Conservation (phyloP, 1,140 invertebrate genomes). For the Lamellibrachia luymesi region DNA sequence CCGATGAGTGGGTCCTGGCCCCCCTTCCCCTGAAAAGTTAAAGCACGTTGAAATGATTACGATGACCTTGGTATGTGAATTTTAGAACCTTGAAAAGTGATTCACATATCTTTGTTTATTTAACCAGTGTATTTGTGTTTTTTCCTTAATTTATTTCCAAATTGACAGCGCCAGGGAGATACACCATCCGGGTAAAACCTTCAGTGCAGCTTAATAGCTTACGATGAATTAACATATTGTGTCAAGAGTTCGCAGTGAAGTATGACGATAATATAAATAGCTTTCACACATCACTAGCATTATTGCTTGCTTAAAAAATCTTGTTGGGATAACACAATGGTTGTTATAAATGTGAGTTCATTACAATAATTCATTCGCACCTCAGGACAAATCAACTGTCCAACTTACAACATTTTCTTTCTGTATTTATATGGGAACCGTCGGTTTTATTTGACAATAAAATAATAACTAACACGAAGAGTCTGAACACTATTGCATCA, state of each 20-base stretch:
- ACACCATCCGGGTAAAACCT: not conserved
- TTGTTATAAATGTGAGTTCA: not conserved
- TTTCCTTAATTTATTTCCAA: not conserved
- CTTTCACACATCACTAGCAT: not conserved
- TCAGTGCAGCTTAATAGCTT: too few relatives aligned
- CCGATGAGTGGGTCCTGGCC: too few relatives aligned
- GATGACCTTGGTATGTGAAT: not conserved
- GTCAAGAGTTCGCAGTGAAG: too few relatives aligned
- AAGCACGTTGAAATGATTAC: not conserved
- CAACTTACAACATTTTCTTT: too few relatives aligned
- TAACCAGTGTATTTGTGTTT: not conserved
- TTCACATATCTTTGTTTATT: not conserved
- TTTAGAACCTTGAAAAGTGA: not conserved
- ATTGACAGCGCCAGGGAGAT: not conserved
- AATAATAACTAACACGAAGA: too few relatives aligned
- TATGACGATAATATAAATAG: too few relatives aligned
- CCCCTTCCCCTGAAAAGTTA: too few relatives aligned
- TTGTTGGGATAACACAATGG: not conserved
- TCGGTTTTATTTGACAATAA: too few relatives aligned
- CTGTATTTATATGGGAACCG: too few relatives aligned
- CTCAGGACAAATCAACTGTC: not conserved
- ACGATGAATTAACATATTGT: too few relatives aligned
- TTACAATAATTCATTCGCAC: not conserved
- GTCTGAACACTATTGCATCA: too few relatives aligned
- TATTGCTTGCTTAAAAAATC: not conserved